A percentile compares a stretch with the other conserved stretches of the same genome.
Conservation (phyloP, 2,113 vertebrate genomes). For the Barnardius zonarius region DNA sequence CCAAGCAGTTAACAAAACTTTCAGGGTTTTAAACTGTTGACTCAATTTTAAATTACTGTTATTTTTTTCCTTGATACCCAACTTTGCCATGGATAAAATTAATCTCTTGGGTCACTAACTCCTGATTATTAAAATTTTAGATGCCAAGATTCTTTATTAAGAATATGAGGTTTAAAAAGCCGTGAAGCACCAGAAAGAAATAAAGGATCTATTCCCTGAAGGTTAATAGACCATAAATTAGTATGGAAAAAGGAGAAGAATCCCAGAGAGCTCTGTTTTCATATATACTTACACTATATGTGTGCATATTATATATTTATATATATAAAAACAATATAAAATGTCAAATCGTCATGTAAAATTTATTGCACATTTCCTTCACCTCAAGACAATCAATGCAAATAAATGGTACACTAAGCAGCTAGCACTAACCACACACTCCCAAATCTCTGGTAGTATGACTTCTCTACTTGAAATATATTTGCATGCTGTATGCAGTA, state of each 20-base stretch:
- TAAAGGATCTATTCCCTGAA: neutral
- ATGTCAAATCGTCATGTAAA: neutral
- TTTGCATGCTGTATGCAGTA: neutral
- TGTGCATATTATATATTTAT: no score
- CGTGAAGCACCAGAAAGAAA: neutral
- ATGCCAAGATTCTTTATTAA: conserved; percentile 6
- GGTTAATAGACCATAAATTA: neutral
- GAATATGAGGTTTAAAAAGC: neutral
- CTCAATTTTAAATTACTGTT: neutral
- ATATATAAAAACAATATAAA: neutral
- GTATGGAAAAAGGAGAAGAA: neutral
- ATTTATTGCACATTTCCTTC: neutral
- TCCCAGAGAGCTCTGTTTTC: neutral
- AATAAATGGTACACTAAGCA: neutral
- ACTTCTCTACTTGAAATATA: neutral
- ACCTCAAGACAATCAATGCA: neutral
- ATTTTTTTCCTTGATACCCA: neutral
- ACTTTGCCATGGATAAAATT: neutral
- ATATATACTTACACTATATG: neutral
- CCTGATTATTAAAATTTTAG: neutral
- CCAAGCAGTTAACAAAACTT: neutral
- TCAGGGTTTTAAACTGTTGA: neutral
- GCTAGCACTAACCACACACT: neutral
- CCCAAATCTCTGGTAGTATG: neutral
- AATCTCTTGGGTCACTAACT: neutral